phyloP scores from a whole-genome alignment of 2,113 vertebrate species.

The Pachyramphus minor region DNA sequence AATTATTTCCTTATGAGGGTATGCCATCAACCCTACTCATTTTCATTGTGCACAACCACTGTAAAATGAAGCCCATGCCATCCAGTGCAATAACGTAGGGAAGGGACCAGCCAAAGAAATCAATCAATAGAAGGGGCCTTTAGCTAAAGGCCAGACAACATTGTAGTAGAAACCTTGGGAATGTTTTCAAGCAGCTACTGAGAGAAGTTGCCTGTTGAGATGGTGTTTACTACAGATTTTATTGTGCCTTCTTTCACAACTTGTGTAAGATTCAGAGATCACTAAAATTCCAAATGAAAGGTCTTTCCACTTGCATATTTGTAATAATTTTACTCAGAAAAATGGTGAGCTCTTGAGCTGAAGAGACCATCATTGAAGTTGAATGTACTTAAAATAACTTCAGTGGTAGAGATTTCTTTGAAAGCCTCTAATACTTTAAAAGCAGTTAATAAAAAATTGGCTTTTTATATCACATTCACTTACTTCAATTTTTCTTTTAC shows the following conservation, averaged over 20 bases:
- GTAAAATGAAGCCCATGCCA: background rate
- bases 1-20: background rate
- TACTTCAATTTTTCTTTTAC: background rate
- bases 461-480: background rate
- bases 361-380: background rate
- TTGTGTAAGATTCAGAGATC: background rate
- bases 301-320: background rate
- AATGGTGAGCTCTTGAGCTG: background rate
- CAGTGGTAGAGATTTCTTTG: background rate
- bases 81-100: background rate
- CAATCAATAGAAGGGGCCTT: background rate
- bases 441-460: background rate
- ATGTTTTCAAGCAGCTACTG: background rate
- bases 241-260: background rate
- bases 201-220: background rate
- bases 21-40: background rate
- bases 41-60: background rate
- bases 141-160: conserved; percentile 37
- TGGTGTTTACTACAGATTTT: background rate
- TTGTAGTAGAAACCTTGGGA: background rate
- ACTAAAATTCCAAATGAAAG: conserved; percentile 4
- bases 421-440: background rate
- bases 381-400: background rate
- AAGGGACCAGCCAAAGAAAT: background rate
- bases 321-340: background rate